These are phyloP conservation scores for Antedon mediterranea DNA, from an alignment of 53 echinoderm and acorn worm genomes.

Conservation along the genomic window DNA sequence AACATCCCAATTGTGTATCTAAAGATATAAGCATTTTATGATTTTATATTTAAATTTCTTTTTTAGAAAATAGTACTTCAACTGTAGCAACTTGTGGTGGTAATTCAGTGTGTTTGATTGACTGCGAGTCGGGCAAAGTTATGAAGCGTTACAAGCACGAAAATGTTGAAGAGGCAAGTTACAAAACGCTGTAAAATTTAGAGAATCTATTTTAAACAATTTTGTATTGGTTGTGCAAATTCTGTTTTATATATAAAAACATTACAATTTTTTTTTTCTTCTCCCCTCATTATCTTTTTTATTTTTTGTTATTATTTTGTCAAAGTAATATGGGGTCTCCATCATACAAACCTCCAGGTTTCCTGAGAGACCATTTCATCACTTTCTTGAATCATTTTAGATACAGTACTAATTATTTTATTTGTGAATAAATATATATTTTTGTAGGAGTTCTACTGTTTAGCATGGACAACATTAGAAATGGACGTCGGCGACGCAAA, in stretches of 20 bases:
- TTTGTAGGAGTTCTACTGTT: conserved; percentile 90
- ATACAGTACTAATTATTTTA: neutral
- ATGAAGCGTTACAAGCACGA: conserved; percentile 29
- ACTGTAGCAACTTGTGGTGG: conserved; percentile 95
- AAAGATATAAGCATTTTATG: neutral
- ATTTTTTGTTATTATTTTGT: too few species aligned
- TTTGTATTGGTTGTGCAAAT: too few species aligned
- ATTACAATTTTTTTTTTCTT: too few species aligned
- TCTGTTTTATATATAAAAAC: too few species aligned
- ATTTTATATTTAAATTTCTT: neutral
- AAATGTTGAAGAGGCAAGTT: neutral
- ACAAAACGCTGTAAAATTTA: neutral
- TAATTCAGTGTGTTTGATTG: conserved; percentile 82
- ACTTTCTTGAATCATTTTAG: too few species aligned
- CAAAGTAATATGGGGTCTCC: too few species aligned
- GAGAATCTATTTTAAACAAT: too few species aligned
- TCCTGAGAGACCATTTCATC: neutral
- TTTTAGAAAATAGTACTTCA: conserved; percentile 56
- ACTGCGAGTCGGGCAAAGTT: conserved; percentile 87
- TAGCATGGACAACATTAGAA: conserved; percentile 85
- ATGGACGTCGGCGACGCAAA: conserved; percentile 28
- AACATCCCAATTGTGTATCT: neutral
- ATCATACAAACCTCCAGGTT: too few species aligned
- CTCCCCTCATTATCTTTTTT: too few species aligned
- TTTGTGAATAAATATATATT: too few species aligned